Percentiles rank a stretch among this genome's conserved stretches.
Evolutionary conservation across 2,888 invertebrate species (phyloP).

Genomic region (Incurvaria masculella): DNA sequence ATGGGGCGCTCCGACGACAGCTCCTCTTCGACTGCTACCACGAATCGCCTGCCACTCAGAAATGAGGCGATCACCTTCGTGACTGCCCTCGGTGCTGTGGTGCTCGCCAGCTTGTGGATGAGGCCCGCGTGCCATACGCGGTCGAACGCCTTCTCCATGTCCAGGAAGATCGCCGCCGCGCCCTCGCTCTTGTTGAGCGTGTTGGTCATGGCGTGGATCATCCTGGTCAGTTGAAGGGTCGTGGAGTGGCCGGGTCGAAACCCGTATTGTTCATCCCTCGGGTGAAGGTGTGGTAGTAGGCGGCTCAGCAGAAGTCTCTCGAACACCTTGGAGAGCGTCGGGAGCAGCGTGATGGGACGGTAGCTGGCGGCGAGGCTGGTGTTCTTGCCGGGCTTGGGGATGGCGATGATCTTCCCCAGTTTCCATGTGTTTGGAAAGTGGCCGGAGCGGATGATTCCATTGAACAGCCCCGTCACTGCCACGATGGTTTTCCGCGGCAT

Average conservation of each 20-base stretch:
- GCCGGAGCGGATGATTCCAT: too few species aligned
- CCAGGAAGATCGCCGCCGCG: constrained; percentile 18
- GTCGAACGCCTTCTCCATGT: constrained; percentile 23
- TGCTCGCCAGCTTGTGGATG: constrained; percentile 15
- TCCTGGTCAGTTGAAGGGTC: constrained; percentile 15
- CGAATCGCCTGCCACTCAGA: constrained; percentile 16
- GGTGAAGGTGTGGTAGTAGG: not conserved
- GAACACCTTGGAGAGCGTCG: not conserved
- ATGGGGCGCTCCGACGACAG: constrained; percentile 10
- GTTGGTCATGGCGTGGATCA: constrained; percentile 15
- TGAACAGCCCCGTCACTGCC: too few species aligned
- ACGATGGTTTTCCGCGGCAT: too few species aligned
- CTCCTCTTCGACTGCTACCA: constrained; percentile 15
- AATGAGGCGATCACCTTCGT: constrained; percentile 18
- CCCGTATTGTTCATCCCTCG: not conserved
- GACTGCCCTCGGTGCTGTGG: not conserved
- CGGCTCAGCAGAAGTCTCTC: not conserved
- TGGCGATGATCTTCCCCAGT: too few species aligned
- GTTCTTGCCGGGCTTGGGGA: too few species aligned
- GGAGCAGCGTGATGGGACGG: not conserved
- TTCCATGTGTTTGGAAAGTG: too few species aligned
- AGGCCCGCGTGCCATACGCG: constrained; percentile 22
- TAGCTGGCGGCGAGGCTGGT: too few species aligned
- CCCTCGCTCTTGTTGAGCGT: constrained; percentile 11
- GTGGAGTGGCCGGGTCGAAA: not conserved